Evolutionary conservation across 92 coral and sea anemone species (phyloP), one percentile per base, ranked within the genome.

Genomic region (Micromussa lordhowensis): DNA sequence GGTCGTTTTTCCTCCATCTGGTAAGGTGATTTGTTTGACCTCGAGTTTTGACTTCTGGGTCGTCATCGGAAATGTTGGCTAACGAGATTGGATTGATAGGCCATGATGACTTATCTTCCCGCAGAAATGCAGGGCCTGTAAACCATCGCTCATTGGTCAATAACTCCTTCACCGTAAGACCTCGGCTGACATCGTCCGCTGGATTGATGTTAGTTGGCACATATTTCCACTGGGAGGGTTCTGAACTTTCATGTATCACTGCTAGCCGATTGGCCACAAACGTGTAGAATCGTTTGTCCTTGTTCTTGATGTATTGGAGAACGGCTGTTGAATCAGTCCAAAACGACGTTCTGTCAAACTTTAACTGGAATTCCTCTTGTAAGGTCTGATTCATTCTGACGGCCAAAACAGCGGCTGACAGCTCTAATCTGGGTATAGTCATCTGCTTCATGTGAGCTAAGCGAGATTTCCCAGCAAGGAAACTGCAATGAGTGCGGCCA

Each of bases 211-310:
- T n/a, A n/a, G n/a, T n/a, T 54, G 53, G 53, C 53, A 48, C 53
- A 10, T 48, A 48, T 48, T 48, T 48, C 53, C 53, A 48, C 53
- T n/a, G n/a, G n/a, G n/a, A n/a, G n/a, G n/a, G n/a, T n/a, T 2
- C 6, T 11, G 81, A 77, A 30, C 81, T 29, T 3, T 77, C 58
- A 29, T 40, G 81, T 14, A 77, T 77, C 59, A 73, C 44, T 15
- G 78, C 40, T 19, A 53, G 57, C 16, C 81, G 81, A 22, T 77
- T 77, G 6, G 81, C 81, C 4, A 77, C 81, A 77, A 77, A 77
- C 19, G 57, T 77, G 58, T 77, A n/a, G 35, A 77, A 77, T 29
- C 81, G n/a, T 24, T n/a, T 71, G 29, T 71, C 24, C n/a, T 40
- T 14, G 24, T 77, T 77, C 58, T 53, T 77, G 81, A 77, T 77